Evolutionary conservation across 2,113 vertebrate species (phyloP).

Genomic region (Anguilla japonica): DNA sequence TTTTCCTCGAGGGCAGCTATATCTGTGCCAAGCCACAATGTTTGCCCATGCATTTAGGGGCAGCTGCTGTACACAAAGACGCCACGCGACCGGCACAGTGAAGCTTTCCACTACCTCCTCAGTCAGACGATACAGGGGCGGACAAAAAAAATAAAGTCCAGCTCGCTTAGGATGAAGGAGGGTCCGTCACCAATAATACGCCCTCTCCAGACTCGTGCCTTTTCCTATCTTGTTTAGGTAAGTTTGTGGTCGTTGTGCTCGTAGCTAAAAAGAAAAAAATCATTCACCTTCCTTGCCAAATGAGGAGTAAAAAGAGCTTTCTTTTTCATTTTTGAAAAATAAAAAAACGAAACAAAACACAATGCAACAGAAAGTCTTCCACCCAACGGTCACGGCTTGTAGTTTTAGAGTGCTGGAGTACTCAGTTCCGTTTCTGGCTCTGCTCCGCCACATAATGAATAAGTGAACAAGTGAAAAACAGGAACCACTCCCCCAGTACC

Average conservation of each 20-base stretch:
- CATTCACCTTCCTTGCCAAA: neutral
- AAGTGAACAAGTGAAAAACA: conserved; percentile 65
- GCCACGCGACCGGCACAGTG: conserved; percentile 74
- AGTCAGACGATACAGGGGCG: conserved; percentile 37
- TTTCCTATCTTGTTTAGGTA: conserved; percentile 10
- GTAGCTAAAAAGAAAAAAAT: neutral
- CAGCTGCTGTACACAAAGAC: conserved; percentile 82
- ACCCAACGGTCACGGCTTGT: neutral
- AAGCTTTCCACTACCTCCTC: conserved; percentile 50
- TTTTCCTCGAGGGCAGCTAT: conserved; percentile 49
- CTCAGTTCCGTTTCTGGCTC: conserved; percentile 57
- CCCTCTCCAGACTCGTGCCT: neutral
- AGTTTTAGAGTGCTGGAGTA: neutral
- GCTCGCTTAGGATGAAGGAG: conserved; percentile 11
- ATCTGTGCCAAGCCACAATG: conserved; percentile 55
- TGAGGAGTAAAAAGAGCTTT: too few species aligned
- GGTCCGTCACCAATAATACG: neutral
- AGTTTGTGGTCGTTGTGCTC: neutral
- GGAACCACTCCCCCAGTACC: conserved; percentile 61
- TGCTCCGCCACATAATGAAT: conserved; percentile 72
- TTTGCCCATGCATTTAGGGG: conserved; percentile 72
- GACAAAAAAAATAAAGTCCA: conserved; percentile 28
- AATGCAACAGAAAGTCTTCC: neutral
- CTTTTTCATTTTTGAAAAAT: neutral
- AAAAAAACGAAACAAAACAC: neutral